A percentile compares a stretch with the other conserved stretches of the same genome.
Conservation (phyloP, 1,140 invertebrate species). For the Lordiphosa clarofinis region DNA sequence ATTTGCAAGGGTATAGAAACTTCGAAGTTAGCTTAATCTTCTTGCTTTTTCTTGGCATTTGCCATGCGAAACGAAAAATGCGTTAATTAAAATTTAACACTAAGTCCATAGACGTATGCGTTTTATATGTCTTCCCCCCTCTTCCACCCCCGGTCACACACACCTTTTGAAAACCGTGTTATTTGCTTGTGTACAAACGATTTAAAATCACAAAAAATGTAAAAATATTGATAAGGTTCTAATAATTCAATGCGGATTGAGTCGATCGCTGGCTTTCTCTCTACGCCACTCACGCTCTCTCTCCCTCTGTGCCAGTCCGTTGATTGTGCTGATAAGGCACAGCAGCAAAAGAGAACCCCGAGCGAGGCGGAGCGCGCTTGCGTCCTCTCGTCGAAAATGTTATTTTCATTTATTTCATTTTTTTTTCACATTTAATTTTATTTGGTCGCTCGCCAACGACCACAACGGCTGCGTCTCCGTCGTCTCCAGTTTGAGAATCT, state of each 20-base stretch:
- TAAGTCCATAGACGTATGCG: constrained; percentile 27
- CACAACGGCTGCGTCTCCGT: constrained; percentile 37
- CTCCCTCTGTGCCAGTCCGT: constrained; percentile 5
- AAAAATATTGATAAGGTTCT: constrained; percentile 43
- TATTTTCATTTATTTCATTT: constrained; percentile 10
- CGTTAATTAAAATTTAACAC: constrained; percentile 62
- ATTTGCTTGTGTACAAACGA: constrained; percentile 44
- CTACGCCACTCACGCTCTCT: neutral
- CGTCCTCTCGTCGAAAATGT: neutral
- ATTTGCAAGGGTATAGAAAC: no score
- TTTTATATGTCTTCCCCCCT: neutral
- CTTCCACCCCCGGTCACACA: neutral
- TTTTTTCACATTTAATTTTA: constrained; percentile 43
- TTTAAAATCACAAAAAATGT: constrained; percentile 30
- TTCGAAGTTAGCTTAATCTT: no score
- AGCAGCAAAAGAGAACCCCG: constrained; percentile 1
- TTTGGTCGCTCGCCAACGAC: constrained; percentile 52
- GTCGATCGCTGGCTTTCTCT: constrained; percentile 23
- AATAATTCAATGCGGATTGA: constrained; percentile 48
- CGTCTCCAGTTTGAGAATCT: constrained; percentile 1
- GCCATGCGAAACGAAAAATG: constrained; percentile 26
- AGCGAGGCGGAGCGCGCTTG: neutral
- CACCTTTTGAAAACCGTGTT: constrained; percentile 12
- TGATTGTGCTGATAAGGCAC: constrained; percentile 47
- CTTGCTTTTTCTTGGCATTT: constrained; percentile 9